Conservation (phyloP, 2,797 vertebrate species). For the Chelon auratus region DNA sequence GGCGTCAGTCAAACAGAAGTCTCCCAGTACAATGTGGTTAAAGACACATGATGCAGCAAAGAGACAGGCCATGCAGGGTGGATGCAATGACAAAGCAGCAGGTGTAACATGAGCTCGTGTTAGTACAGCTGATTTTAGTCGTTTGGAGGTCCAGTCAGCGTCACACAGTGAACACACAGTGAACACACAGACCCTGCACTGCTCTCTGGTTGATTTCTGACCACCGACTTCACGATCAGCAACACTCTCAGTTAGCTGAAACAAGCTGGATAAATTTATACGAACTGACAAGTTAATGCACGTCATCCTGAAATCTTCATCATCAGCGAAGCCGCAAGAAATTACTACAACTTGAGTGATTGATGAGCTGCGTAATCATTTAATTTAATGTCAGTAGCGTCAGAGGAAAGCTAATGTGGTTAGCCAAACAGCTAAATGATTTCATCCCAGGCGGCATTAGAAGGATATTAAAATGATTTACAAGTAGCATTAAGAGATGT, state of each 20-base stretch:
- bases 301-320: no score
- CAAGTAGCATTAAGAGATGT: background rate
- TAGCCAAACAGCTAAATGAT: background rate
- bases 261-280: no score
- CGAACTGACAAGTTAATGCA: no score
- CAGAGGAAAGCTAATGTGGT: background rate
- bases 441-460: background rate
- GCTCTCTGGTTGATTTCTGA: background rate
- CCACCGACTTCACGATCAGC: background rate
- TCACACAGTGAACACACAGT: conserved; percentile 2
- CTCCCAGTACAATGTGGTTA: background rate
- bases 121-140: conserved; percentile 11
- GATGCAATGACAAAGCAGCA: conserved; percentile 47
- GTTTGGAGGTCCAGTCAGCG: conserved; percentile 21
- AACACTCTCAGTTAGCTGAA: no score
- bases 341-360: no score
- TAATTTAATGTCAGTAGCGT: background rate
- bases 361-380: background rate
- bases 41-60: conserved; percentile 30
- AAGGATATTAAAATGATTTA: background rate
- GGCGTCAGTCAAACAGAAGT: conserved; percentile 12
- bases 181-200: conserved; percentile 15
- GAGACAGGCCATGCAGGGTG: conserved; percentile 66
- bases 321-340: no score
- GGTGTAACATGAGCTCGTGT: conserved; percentile 12